Percentiles rank a stretch among this genome's conserved stretches.
phyloP scores from a whole-genome alignment of 2,888 invertebrate species.

The Carcina quercana region DNA sequence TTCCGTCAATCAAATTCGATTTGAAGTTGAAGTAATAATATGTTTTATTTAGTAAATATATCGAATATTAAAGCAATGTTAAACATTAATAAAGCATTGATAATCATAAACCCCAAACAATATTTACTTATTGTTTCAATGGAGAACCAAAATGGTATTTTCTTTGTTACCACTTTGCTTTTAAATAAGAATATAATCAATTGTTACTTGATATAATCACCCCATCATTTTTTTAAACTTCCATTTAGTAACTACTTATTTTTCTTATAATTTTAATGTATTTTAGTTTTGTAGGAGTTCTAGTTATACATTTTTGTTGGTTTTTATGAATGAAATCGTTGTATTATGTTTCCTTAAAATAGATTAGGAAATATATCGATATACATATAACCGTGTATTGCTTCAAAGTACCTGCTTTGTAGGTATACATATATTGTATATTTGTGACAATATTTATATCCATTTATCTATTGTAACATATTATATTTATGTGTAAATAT shows the following conservation, averaged over 20 bases:
- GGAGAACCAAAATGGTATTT: too few relatives aligned
- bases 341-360: conserved; percentile 9
- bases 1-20: too few relatives aligned
- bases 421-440: conserved; percentile 34
- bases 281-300: conserved; percentile 1
- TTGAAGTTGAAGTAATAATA: too few relatives aligned
- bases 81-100: too few relatives aligned
- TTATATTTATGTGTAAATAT: conserved; percentile 26
- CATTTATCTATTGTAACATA: conserved; percentile 12
- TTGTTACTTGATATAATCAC: conserved; percentile 20
- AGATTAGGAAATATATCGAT: conserved; percentile 1
- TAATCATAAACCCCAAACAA: too few relatives aligned
- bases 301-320: conserved; percentile 12
- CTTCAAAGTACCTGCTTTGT: conserved; percentile 57
- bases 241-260: conserved; percentile 10
- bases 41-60: too few relatives aligned
- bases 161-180: too few relatives aligned
- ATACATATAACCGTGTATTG: conserved; percentile 28
- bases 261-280: background rate
- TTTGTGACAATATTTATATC: conserved; percentile 52
- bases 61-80: too few relatives aligned
- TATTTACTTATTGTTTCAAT: too few relatives aligned
- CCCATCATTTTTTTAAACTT: conserved; percentile 8
- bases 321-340: too few relatives aligned
- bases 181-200: too few relatives aligned